Evolutionary conservation across 2,797 vertebrate genomes (phyloP), one percentile per base, ranked within the genome.

Genomic region (Gobio occitaniae): DNA sequence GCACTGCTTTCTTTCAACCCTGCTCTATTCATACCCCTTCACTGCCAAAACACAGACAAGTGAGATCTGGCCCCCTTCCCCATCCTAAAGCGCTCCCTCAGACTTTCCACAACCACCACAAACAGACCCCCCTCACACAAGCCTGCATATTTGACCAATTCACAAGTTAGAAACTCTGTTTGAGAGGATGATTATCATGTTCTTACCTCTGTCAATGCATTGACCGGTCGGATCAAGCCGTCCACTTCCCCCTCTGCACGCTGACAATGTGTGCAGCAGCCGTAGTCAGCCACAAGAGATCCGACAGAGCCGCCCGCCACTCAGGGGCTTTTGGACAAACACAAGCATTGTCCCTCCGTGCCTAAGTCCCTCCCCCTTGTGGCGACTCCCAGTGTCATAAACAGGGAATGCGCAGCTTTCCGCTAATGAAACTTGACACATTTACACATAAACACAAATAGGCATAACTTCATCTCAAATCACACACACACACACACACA

Each of bases 301-400:
- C 90, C 90, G 89, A 93, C 92, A 90, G 92, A 93, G 88, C 92
- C 92, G 91, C 90, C 92, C 92, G 91, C 90, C 90, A 92, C 93
- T 92, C 92, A 93, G 94, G 93, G 93, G 93, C 94, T 90, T 90
- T 93, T 95, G 93, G 93, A 96, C 94, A 96, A 96, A 96, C 94
- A 94, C 91, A 83, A 93, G 93, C 92, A 95, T 96, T 96, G 95
- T 96, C 95, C 95, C 92, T 93, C 61, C 54, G 84, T 83, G 91
- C 83, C 83, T 90, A 94, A 95, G 94, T 94, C 95, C 95, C 95
- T 95, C 95, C 95, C 94, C 91, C 93, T 86, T 80, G 52, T 83
- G 92, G 92, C 92, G 92, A 94, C 91, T 93, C 92, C 86, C 89
- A 88, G 91, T 93, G 91, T 93, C 92, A 94, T 89, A 88, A 89